Evolutionary conservation across 2,797 vertebrate genomes (phyloP), one percentile per base, ranked within the genome.

Genomic region (Squalus acanthias): DNA sequence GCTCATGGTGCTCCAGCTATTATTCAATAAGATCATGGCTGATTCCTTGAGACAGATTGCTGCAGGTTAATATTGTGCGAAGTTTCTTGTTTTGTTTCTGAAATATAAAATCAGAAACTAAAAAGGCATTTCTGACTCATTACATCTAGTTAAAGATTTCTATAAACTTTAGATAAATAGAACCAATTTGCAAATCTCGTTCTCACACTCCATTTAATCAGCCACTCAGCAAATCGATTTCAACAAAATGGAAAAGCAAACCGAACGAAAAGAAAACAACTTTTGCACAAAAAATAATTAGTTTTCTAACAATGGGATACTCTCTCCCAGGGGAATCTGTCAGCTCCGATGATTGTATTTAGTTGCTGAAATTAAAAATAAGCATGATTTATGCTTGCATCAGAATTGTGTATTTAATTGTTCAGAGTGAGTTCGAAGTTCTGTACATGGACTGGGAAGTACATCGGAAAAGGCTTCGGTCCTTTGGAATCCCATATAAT

Each of bases 131-230:
- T 92, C 89, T n/a, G 63, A n/a, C 89, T 92, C 89, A 92, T 67
- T 92, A 20, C 89, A 67, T 92, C 89, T 2, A 17, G 33, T 67
- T 92, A 67, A 92, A 67, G 60, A 67, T 92, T 92, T 92, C 89
- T 92, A 39, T 65, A 92, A 67, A 92, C 89, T 39, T 92, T 22
- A 67, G 89, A 92, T 92, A 67, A 92, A 92, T 92, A n/a, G 89
- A n/a, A 92, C 89, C 89, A 65, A 92, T 92, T 92, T 92, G 89
- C 89, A 92, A 67, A 92, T 92, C 89, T 67, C 60, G 65, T 92
- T 67, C 89, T 92, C 89, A 92, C 89, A 92, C 89, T 39, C 60
- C 89, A 92, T 63, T 92, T 92, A 65, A 92, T 67, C 60, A 92
- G 33, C 60, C 8, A 8, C 60, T 65, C 89, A 63, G 60, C 89